Percentiles rank a stretch among this genome's conserved stretches.
These are phyloP conservation scores for Octopus bimaculoides DNA, from an alignment of 1,140 invertebrate species.

Conservation along the genomic window DNA sequence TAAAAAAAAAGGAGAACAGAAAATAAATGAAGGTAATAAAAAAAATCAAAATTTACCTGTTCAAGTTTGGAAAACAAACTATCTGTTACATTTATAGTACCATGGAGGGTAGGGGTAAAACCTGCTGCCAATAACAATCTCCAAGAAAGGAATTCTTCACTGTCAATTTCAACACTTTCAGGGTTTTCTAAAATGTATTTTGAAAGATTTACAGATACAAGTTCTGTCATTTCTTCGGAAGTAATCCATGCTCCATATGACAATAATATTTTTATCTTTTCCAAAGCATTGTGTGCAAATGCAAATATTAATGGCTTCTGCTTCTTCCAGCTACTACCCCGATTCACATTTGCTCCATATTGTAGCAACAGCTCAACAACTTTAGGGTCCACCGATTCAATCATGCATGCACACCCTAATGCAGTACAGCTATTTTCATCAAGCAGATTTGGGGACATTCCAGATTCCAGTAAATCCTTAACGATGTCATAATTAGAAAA, in stretches of 20 bases:
- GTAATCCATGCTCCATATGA: slow-evolving; percentile 46
- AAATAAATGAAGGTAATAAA: too few relatives aligned
- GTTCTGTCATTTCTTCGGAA: slow-evolving; percentile 45
- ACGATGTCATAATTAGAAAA: slow-evolving; percentile 39
- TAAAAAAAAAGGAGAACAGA: too few relatives aligned
- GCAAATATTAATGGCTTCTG: slow-evolving; percentile 49
- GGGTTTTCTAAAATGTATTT: slow-evolving; percentile 50
- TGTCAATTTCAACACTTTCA: slow-evolving; percentile 41
- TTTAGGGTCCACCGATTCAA: slow-evolving; percentile 31
- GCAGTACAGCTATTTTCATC: slow-evolving; percentile 47
- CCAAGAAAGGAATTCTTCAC: slow-evolving; percentile 46
- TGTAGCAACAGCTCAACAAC: slow-evolving; percentile 44
- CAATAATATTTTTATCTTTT: slow-evolving; percentile 45
- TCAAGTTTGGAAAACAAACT: slow-evolving; percentile 34
- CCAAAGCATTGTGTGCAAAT: slow-evolving; percentile 49
- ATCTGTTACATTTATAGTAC: slow-evolving; percentile 12
- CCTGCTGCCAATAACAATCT: slow-evolving; percentile 42
- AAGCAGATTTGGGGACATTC: slow-evolving; percentile 49
- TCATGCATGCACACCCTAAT: slow-evolving; percentile 43
- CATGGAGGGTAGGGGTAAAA: slow-evolving; percentile 34
- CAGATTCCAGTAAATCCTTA: slow-evolving; percentile 40
- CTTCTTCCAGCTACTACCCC: slow-evolving; percentile 45
- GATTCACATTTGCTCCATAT: slow-evolving; percentile 46
- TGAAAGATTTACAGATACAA: slow-evolving; percentile 45
- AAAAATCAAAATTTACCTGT: slow-evolving; percentile 31